phyloP scores from a whole-genome alignment of 2,797 vertebrate genomes.

The Scarus forsteni region DNA sequence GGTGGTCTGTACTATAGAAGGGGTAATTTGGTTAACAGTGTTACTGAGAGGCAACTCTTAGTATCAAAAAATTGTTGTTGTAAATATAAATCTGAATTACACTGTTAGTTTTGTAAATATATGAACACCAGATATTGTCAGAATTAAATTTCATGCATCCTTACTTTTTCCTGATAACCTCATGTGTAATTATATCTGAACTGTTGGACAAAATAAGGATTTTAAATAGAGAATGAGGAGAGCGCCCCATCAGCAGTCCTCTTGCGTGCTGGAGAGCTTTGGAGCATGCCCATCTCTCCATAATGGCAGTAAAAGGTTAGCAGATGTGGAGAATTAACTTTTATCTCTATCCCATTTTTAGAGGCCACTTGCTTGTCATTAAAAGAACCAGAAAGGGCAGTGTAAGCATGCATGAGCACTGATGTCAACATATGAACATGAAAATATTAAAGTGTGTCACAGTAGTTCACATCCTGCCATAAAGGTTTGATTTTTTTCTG shows the following conservation, averaged over 20 bases:
- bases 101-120: no score
- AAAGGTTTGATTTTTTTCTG: neutral
- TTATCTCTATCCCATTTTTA: slow-evolving; percentile 7
- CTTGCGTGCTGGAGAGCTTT: slow-evolving; percentile 16
- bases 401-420: slow-evolving; percentile 5
- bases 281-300: slow-evolving; percentile 17
- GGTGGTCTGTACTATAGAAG: no score
- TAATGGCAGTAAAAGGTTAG: slow-evolving; percentile 35
- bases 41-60: no score
- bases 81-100: no score
- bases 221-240: slow-evolving; percentile 19
- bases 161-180: slow-evolving; percentile 3
- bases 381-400: slow-evolving; percentile 15
- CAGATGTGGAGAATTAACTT: slow-evolving; percentile 25
- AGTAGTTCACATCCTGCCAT: neutral
- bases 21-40: no score
- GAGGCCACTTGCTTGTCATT: slow-evolving; percentile 1
- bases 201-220: neutral
- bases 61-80: no score
- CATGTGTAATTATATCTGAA: slow-evolving; percentile 23
- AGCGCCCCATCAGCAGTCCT: slow-evolving; percentile 22
- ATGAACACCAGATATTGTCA: neutral
- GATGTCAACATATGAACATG: slow-evolving; percentile 4
- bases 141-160: neutral
- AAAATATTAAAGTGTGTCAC: neutral